Evolutionary conservation across 2,113 vertebrate genomes (phyloP).

Genomic region (Vidua chalybeata): DNA sequence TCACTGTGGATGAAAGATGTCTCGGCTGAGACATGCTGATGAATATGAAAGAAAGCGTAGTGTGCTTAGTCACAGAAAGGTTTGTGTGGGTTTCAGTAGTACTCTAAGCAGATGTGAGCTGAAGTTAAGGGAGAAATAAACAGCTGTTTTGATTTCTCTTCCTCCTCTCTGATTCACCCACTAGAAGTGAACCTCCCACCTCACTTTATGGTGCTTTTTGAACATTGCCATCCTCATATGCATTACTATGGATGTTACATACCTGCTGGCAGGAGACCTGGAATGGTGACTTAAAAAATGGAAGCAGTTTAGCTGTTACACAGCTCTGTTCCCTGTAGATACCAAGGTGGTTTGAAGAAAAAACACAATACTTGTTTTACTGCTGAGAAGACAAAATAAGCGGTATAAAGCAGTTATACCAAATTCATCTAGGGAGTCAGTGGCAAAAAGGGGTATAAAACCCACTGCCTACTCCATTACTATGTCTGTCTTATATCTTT

Average conservation of each 20-base stretch:
- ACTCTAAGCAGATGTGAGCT: background rate
- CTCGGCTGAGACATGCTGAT: background rate
- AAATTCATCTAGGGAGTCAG: background rate
- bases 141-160: background rate
- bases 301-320: background rate
- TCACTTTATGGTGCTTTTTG: background rate
- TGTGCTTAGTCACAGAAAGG: background rate
- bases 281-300: background rate
- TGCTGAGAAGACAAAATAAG: background rate
- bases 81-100: background rate
- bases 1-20: background rate
- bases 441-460: background rate
- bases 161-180: background rate
- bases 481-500: rapidly evolving
- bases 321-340: background rate
- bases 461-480: background rate
- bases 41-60: background rate
- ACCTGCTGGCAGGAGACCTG: background rate
- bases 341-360: background rate
- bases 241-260: background rate
- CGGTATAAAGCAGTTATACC: background rate
- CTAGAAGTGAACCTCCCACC: background rate
- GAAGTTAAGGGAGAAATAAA: background rate
- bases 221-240: background rate
- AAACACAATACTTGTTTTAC: background rate